Conservation (phyloP, 2,888 invertebrate genomes). For the Argyra leucocephala region DNA sequence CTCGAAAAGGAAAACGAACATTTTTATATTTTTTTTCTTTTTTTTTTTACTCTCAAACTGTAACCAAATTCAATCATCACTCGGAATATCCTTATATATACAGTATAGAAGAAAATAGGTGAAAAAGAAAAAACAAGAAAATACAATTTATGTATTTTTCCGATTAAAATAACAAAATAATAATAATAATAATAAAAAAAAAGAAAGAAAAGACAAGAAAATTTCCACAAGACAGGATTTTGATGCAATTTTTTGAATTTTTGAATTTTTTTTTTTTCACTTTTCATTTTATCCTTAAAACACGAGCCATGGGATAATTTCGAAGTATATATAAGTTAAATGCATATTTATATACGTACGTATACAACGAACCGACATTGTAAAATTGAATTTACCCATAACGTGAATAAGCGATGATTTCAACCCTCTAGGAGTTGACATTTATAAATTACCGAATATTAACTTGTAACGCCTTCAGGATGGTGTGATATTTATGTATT, state of each 20-base stretch:
- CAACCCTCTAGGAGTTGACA: not conserved
- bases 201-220: not conserved
- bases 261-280: not conserved
- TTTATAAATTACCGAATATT: slow-evolving; percentile 6
- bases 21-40: not conserved
- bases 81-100: not conserved
- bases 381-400: too few species aligned
- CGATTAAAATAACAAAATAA: not conserved
- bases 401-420: too few species aligned
- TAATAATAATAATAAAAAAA: not conserved
- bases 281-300: not conserved
- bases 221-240: slow-evolving; percentile 2
- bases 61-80: not conserved
- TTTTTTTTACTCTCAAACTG: not conserved
- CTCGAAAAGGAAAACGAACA: not conserved
- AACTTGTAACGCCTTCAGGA: not conserved
- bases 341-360: too few species aligned
- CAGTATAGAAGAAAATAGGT: not conserved
- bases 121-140: not conserved
- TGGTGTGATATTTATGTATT: not conserved
- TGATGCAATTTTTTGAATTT: not conserved
- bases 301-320: too few species aligned
- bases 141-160: slow-evolving; percentile 1
- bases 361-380: too few species aligned
- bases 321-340: too few species aligned